A percentile compares a stretch with the other conserved stretches of the same genome.
These are phyloP conservation scores for Peromyscus eremicus DNA, from an alignment of 2,797 vertebrate species.

Conservation along the genomic window DNA sequence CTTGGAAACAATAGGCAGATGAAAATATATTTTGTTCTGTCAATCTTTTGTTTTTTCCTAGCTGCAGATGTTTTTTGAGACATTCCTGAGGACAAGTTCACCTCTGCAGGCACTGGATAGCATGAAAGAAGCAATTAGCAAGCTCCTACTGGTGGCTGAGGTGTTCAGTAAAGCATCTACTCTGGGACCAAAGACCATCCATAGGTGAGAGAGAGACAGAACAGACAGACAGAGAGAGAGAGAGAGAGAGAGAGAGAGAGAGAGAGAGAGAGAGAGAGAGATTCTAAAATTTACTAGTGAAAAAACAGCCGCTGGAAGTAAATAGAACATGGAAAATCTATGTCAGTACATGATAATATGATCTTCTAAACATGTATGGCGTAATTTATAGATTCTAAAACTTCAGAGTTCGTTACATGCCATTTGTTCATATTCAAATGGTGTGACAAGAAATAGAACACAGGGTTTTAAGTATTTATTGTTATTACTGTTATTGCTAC, in stretches of 20 bases:
- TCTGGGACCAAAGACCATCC: conserved; percentile 82
- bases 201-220: conserved; percentile 64
- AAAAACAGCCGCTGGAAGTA: conserved; percentile 18
- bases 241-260: background rate
- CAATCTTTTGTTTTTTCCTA: conserved; percentile 83
- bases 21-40: conserved; percentile 8
- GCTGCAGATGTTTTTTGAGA: conserved; percentile 92
- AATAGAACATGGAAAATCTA: background rate
- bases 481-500: background rate
- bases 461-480: background rate
- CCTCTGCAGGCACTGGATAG: conserved; percentile 90
- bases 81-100: conserved; percentile 88
- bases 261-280: no score
- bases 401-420: background rate
- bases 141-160: conserved; percentile 90
- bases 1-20: conserved; percentile 50
- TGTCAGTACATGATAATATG: background rate
- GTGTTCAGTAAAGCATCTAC: conserved; percentile 86
- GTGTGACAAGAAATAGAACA: background rate
- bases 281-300: background rate
- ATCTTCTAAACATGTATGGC: background rate
- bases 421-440: background rate
- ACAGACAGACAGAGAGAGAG: no score
- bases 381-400: conserved; percentile 18
- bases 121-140: conserved; percentile 91